Conservation (phyloP, 2,888 invertebrate species). For the Molorchus minor region DNA sequence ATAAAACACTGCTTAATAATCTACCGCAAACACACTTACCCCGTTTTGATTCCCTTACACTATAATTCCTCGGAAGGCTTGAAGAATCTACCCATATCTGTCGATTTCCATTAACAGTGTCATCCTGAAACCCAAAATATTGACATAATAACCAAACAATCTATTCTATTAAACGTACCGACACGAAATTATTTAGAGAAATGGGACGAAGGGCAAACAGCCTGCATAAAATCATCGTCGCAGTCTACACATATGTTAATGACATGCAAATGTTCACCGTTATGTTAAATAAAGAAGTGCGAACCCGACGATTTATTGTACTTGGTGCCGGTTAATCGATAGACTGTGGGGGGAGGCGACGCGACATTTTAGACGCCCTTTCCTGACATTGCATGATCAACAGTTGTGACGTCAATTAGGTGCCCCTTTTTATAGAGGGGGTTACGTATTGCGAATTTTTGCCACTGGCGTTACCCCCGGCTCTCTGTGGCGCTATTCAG, state of each 20-base stretch:
- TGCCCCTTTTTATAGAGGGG: constrained; percentile 10
- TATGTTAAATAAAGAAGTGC: constrained; percentile 23
- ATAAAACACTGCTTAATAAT: no score
- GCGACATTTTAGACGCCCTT: constrained; percentile 43
- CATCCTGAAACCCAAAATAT: constrained; percentile 51
- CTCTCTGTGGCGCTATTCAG: no score
- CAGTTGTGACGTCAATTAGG: constrained; percentile 46
- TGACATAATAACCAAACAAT: constrained; percentile 25
- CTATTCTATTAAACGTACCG: constrained; percentile 50
- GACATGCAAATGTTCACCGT: constrained; percentile 22
- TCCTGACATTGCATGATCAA: constrained; percentile 59
- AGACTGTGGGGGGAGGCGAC: constrained; percentile 33
- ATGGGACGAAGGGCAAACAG: constrained; percentile 60
- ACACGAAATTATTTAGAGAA: constrained; percentile 55
- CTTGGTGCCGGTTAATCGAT: constrained; percentile 43
- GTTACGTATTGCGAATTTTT: constrained; percentile 15
- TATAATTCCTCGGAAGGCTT: constrained; percentile 47
- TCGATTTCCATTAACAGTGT: constrained; percentile 46
- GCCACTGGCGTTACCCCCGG: no score
- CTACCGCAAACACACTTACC: constrained; percentile 43
- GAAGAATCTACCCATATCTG: constrained; percentile 56
- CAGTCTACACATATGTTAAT: constrained; percentile 26
- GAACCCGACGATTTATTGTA: constrained; percentile 17
- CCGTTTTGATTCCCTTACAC: constrained; percentile 41
- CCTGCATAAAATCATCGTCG: constrained; percentile 61